Evolutionary conservation across 2,888 invertebrate species (phyloP).

Genomic region (Mesorhabditis spiculigera): DNA sequence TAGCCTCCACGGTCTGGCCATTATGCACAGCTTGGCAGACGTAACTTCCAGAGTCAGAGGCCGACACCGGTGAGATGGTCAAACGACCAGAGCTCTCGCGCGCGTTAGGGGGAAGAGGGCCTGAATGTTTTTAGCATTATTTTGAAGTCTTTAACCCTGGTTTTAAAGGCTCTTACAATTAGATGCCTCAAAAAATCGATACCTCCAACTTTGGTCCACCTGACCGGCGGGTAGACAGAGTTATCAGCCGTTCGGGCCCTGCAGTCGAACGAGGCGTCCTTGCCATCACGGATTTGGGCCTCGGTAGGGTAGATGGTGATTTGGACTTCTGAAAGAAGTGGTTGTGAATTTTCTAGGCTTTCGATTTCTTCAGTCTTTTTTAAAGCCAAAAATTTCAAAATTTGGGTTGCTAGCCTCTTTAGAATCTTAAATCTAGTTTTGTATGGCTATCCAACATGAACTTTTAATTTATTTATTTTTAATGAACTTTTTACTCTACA

Average conservation of each 20-base stretch:
- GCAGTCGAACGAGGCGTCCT: slow-evolving; percentile 55
- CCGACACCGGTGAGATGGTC: slow-evolving; percentile 40
- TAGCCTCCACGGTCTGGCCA: slow-evolving; percentile 51
- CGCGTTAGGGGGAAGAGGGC: slow-evolving; percentile 49
- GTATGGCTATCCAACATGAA: not conserved
- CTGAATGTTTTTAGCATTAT: slow-evolving; percentile 25
- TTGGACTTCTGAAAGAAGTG: slow-evolving; percentile 42
- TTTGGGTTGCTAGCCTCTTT: not conserved
- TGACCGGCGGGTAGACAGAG: slow-evolving; percentile 41
- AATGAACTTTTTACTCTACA: not conserved
- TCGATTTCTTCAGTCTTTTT: slow-evolving; percentile 8
- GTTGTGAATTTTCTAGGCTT: not conserved
- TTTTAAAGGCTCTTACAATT: not conserved
- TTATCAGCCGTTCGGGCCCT: slow-evolving; percentile 52
- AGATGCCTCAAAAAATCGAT: not conserved
- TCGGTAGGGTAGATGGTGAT: slow-evolving; percentile 56
- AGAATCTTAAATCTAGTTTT: too few relatives aligned
- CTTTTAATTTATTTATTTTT: not conserved
- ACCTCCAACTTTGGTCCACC: slow-evolving; percentile 33
- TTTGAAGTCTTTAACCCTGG: not conserved
- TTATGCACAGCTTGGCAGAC: slow-evolving; percentile 52
- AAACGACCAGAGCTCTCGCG: slow-evolving; percentile 48
- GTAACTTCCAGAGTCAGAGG: slow-evolving; percentile 50
- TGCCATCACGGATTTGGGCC: slow-evolving; percentile 50
- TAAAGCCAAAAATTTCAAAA: not conserved